Evolutionary conservation across 30 jellyfish, hydroid and myxozoan species (phyloP).

Genomic region (Cassiopea andromeda): DNA sequence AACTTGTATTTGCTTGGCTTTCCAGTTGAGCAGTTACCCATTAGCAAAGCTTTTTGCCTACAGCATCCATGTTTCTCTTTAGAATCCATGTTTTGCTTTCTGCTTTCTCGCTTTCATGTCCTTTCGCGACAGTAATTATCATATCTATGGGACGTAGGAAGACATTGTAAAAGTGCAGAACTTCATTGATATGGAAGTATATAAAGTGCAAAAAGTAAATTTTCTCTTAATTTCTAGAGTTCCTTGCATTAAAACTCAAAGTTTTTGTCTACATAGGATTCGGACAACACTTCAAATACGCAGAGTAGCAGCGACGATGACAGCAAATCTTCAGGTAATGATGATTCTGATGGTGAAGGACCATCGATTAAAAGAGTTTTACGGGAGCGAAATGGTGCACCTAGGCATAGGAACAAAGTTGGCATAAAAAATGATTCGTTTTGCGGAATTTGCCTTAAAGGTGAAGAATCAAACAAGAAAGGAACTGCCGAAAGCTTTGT

Average conservation of each 20-base stretch:
- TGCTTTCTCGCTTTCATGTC: no score
- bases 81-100: no score
- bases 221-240: background rate
- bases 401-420: slow-evolving; percentile 54
- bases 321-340: slow-evolving; percentile 28
- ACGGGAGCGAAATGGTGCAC: slow-evolving; percentile 13
- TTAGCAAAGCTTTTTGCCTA: no score
- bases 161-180: no score
- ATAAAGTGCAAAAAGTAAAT: no score
- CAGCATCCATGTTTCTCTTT: no score
- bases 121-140: no score
- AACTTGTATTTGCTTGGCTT: no score
- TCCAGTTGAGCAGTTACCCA: no score
- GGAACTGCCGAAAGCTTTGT: slow-evolving; percentile 88
- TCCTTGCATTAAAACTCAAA: background rate
- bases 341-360: slow-evolving; percentile 52
- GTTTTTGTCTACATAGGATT: slow-evolving; percentile 3
- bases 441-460: slow-evolving; percentile 97
- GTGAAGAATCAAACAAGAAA: slow-evolving; percentile 83
- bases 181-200: no score
- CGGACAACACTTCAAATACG: slow-evolving; percentile 53
- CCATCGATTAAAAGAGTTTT: slow-evolving; percentile 56
- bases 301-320: slow-evolving; percentile 73
- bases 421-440: slow-evolving; percentile 83
- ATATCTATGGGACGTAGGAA: no score